Percentiles rank a stretch among this genome's conserved stretches.
Evolutionary conservation across 2,888 invertebrate genomes (phyloP).

Genomic region (Byasa hedistus): DNA sequence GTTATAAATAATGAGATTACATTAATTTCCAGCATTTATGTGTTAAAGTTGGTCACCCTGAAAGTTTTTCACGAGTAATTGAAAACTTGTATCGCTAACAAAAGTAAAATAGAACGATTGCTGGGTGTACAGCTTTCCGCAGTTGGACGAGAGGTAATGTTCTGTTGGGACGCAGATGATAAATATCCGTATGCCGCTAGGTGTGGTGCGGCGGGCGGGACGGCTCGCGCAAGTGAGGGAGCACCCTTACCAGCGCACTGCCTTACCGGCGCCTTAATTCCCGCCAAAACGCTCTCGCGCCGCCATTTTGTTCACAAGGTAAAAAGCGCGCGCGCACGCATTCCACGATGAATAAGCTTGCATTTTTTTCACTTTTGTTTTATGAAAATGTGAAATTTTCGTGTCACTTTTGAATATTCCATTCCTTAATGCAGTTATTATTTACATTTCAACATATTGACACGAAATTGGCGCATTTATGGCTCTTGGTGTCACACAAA

Average conservation of each 20-base stretch:
- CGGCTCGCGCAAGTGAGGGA: slow-evolving; percentile 94
- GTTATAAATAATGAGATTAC: slow-evolving; percentile 53
- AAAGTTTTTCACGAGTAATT: slow-evolving; percentile 13
- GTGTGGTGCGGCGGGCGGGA: slow-evolving; percentile 92
- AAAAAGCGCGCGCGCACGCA: slow-evolving; percentile 73
- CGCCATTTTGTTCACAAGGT: slow-evolving; percentile 79
- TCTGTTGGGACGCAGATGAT: slow-evolving; percentile 57
- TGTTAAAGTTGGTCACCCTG: slow-evolving; percentile 39
- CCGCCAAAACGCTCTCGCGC: slow-evolving; percentile 74
- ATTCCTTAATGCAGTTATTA: not conserved
- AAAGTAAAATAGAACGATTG: slow-evolving; percentile 22
- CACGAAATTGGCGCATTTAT: slow-evolving; percentile 35
- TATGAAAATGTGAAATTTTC: slow-evolving; percentile 19
- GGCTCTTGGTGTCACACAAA: slow-evolving; percentile 12
- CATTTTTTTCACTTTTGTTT: slow-evolving; percentile 28
- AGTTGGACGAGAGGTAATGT: slow-evolving; percentile 50
- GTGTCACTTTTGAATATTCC: not conserved
- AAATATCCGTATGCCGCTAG: slow-evolving; percentile 80
- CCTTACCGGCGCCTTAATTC: slow-evolving; percentile 86
- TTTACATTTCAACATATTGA: slow-evolving; percentile 1
- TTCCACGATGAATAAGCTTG: slow-evolving; percentile 61
- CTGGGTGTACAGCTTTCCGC: slow-evolving; percentile 34
- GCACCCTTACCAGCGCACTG: slow-evolving; percentile 97
- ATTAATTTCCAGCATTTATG: slow-evolving; percentile 71
- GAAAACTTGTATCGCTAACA: not conserved